Evolutionary conservation across 2,888 invertebrate genomes (phyloP).

Genomic region (Hesperia comma): DNA sequence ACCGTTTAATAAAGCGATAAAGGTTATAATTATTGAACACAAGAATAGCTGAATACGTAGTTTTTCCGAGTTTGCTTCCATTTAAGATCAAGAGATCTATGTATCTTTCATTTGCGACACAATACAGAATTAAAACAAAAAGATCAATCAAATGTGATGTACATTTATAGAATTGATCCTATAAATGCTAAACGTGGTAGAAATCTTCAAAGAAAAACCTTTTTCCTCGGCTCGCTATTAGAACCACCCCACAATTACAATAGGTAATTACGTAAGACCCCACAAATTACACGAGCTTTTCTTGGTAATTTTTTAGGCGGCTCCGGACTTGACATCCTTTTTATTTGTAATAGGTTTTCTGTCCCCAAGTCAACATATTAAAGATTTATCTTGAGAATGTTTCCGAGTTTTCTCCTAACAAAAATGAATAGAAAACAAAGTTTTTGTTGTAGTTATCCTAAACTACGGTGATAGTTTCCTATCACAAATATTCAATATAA

Average conservation of each 20-base stretch:
- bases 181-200: neutral
- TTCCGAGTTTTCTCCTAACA: neutral
- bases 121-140: too few species aligned
- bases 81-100: too few species aligned
- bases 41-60: too few species aligned
- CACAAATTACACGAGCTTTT: slow-evolving; percentile 7
- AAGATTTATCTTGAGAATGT: neutral
- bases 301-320: slow-evolving; percentile 7
- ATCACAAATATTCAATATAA: too few species aligned
- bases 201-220: neutral
- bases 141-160: neutral
- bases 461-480: too few species aligned
- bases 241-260: neutral
- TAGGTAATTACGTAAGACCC: slow-evolving; percentile 8
- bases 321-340: neutral
- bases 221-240: neutral
- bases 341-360: neutral
- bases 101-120: too few species aligned
- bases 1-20: too few species aligned
- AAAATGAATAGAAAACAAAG: too few species aligned
- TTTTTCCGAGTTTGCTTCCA: too few species aligned
- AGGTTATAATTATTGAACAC: too few species aligned
- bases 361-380: slow-evolving; percentile 1
- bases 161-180: neutral
- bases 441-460: too few species aligned